These are phyloP conservation scores for Myopa tessellatipennis DNA, from an alignment of 2,888 invertebrate genomes.

Conservation along the genomic window DNA sequence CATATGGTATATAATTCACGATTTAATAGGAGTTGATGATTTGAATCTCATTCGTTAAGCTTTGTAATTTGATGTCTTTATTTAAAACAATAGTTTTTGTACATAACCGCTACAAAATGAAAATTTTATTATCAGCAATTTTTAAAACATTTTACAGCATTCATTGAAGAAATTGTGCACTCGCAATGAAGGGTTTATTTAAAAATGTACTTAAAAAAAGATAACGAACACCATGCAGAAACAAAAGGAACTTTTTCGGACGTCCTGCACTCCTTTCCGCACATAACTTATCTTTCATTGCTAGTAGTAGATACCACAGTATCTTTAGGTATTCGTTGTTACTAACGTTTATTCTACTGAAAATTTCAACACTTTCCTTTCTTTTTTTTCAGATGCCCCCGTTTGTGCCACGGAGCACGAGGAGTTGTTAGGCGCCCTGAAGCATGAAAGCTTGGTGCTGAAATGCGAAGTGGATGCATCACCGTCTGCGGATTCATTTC, in stretches of 20 bases:
- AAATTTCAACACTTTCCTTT: constrained; percentile 19
- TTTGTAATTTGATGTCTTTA: too few relatives aligned
- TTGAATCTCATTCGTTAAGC: too few relatives aligned
- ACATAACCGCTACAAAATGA: too few relatives aligned
- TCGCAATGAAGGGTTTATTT: too few relatives aligned
- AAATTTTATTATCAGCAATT: too few relatives aligned
- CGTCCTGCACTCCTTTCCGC: not conserved
- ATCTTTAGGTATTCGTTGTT: not conserved
- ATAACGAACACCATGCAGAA: too few relatives aligned
- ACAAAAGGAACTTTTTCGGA: too few relatives aligned
- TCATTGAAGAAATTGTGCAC: too few relatives aligned
- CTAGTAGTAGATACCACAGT: not conserved
- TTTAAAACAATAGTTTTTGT: too few relatives aligned
- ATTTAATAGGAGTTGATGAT: too few relatives aligned
- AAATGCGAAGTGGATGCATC: constrained; percentile 90
- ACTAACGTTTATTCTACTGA: not conserved
- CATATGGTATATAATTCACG: too few relatives aligned
- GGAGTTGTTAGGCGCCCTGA: constrained; percentile 86
- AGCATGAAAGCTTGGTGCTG: constrained; percentile 87
- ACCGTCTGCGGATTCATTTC: constrained; percentile 85
- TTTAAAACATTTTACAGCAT: too few relatives aligned
- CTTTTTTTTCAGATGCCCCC: constrained; percentile 70
- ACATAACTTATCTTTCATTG: not conserved
- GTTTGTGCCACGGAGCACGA: constrained; percentile 82
- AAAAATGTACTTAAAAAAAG: not conserved